phyloP scores from a whole-genome alignment of 1,140 invertebrate genomes.

The Euglossa dilemma region DNA sequence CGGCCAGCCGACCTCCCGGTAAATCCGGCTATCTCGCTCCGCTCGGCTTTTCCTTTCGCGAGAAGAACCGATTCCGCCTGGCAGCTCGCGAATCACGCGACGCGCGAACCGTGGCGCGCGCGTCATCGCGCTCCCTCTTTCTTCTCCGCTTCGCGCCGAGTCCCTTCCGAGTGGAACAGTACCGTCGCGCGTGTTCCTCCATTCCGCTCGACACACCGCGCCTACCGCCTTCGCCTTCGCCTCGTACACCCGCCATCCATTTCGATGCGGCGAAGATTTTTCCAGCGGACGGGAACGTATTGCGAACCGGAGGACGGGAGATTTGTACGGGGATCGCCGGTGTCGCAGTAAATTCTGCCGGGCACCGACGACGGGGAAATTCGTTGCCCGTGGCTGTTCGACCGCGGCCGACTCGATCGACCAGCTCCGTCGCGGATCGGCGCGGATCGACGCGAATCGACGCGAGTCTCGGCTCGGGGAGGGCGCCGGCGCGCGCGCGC shows the following conservation, averaged over 20 bases:
- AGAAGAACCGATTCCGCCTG: constrained; percentile 57
- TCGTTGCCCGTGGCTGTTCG: background rate
- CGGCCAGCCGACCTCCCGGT: constrained; percentile 48
- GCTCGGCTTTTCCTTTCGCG: constrained; percentile 78
- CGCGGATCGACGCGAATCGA: too few species aligned
- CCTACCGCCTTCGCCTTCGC: background rate
- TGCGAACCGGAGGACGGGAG: constrained; percentile 8
- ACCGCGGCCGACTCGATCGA: background rate
- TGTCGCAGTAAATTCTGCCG: constrained; percentile 43
- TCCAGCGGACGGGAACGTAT: constrained; percentile 38
- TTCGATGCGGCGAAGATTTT: constrained; percentile 43
- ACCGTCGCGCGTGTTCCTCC: constrained; percentile 37
- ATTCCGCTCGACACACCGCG: constrained; percentile 23
- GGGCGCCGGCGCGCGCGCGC: background rate
- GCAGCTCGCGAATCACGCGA: constrained; percentile 17
- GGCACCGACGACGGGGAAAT: background rate
- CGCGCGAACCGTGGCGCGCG: background rate
- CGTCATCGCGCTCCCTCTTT: background rate
- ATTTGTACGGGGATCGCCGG: constrained; percentile 34
- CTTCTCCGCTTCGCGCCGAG: background rate
- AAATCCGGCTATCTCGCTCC: constrained; percentile 70
- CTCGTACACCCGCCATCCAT: constrained; percentile 51
- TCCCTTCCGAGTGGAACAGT: background rate
- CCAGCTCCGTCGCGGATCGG: too few species aligned
- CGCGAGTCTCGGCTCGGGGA: too few species aligned